Base-by-base conservation (phyloP, 2,797 vertebrate species). In the Protonibea diacanthus region DNA sequence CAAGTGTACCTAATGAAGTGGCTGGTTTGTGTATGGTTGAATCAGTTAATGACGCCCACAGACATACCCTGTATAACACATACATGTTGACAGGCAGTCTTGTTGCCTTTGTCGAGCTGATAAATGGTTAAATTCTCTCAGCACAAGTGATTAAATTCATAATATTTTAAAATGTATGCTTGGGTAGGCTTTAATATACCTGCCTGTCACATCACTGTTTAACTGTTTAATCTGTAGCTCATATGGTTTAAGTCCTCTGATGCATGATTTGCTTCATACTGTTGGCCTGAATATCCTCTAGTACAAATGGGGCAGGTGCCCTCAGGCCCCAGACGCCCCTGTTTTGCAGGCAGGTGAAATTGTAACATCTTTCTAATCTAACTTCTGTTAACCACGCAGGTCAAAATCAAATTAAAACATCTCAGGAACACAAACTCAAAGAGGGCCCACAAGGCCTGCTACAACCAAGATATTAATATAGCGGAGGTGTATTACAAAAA, bases 221-320 rank as follows among this genome's bases (percentile, higher is more conserved):
- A 57, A 64, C 20, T 11, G 27, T 52, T 63, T 71, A 68, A 79
- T 73, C 51, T 74, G 60, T 59, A 52, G 48, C 3, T 67, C 53
- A 69, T 59, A 69, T 59, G 74, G 73, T 81, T 82, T 81, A n/a
- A 77, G 47, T 60, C 82, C 61, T 21, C 23, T 55, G 17, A 62
- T 74, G 6, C 52, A 13, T 49, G 49, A 2, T 68, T 80, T 3
- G 12, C 42, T 63, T 23, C 59, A 51, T 11, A 27, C 52, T 45
- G 17, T 7, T 47, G 45, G 14, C 25, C 62, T 71, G 2, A 55
- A 56, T 71, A 53, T 72, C 44, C 66, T 10, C 9, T 17, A 17
- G 9, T n/a, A 15, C 21, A 76, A 69, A 21, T 74, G 51, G 59
- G 21, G 6, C 49, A 74, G 33, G 57, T 49, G n/a, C n/a, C 52